phyloP scores from a whole-genome alignment of 2,113 vertebrate genomes.

The Bubalus kerabau region DNA sequence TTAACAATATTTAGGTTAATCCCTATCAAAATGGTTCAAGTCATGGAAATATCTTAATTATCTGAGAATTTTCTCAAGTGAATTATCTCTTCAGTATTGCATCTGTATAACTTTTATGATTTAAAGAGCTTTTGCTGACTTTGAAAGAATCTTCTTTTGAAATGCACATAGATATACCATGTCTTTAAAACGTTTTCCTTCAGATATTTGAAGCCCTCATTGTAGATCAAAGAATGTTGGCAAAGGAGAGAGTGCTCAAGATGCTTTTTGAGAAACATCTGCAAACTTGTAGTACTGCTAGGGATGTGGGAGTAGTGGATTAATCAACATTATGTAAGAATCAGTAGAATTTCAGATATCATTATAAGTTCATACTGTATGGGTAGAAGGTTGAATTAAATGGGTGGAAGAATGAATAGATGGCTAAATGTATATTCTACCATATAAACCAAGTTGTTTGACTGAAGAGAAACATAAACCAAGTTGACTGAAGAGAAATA shows the following conservation, averaged over 20 bases:
- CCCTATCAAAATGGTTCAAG: neutral
- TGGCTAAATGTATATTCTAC: neutral
- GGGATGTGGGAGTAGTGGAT: neutral
- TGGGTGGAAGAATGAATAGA: neutral
- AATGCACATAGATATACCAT: neutral
- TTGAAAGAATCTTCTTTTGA: neutral
- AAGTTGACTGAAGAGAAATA: neutral
- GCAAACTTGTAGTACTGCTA: neutral
- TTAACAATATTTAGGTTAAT: neutral
- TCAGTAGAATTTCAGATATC: neutral
- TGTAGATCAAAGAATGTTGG: neutral
- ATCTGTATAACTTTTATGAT: neutral
- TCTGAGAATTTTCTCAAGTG: neutral
- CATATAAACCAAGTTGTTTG: neutral
- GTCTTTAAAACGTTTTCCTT: neutral
- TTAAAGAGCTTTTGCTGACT: neutral
- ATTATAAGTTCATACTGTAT: neutral
- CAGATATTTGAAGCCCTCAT: neutral
- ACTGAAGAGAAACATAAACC: neutral
- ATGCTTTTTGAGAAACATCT: neutral
- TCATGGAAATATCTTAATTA: neutral
- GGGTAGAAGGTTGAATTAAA: neutral
- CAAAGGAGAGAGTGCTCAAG: neutral
- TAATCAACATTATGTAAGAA: neutral
- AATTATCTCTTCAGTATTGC: neutral